phyloP scores from a whole-genome alignment of 2,888 invertebrate genomes.

The Lasioglossum villosulum region DNA sequence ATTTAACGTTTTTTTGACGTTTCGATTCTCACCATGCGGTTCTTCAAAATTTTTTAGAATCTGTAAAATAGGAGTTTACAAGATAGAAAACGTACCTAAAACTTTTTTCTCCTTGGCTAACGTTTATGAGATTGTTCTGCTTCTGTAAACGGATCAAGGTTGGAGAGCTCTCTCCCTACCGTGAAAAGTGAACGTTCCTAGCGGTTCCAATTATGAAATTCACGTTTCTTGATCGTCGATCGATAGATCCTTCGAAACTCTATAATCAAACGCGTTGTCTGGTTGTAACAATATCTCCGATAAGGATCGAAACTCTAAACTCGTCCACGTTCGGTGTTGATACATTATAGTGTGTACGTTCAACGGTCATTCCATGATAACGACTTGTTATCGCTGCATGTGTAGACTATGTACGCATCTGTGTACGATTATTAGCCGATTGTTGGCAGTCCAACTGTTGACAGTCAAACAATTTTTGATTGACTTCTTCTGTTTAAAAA shows the following conservation, averaged over 20 bases:
- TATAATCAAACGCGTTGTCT: neutral
- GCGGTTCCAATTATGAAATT: neutral
- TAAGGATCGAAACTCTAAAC: neutral
- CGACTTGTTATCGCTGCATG: neutral
- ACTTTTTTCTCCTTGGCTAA: too few relatives aligned
- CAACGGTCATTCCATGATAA: neutral
- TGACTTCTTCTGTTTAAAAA: neutral
- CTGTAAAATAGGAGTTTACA: too few relatives aligned
- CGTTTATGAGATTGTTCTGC: too few relatives aligned
- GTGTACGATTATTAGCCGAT: neutral
- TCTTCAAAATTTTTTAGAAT: too few relatives aligned
- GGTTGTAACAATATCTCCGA: neutral
- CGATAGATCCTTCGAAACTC: neutral
- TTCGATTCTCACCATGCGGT: too few relatives aligned
- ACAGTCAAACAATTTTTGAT: neutral
- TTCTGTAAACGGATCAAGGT: slow-evolving; percentile 9
- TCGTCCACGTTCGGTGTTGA: neutral
- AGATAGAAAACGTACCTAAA: too few relatives aligned
- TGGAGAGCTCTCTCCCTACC: neutral
- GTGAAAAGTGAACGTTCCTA: neutral
- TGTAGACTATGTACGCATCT: neutral
- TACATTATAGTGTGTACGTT: neutral
- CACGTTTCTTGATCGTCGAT: neutral
- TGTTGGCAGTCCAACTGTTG: neutral
- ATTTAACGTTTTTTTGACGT: too few relatives aligned